phyloP scores from a whole-genome alignment of 2,888 invertebrate genomes.

The Rhogogaster chlorosoma region DNA sequence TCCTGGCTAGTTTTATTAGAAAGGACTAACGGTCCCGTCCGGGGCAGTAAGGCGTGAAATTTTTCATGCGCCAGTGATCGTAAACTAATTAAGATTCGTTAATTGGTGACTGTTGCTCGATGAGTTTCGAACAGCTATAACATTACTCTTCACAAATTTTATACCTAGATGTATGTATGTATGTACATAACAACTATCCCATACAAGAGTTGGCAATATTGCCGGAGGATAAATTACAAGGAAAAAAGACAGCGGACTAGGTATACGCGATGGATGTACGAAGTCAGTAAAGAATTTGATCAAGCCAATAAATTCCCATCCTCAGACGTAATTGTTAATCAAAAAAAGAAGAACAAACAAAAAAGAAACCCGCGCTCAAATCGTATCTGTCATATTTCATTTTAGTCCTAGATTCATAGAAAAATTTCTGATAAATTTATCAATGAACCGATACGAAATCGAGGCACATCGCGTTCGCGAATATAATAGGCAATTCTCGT shows the following conservation, averaged over 20 bases:
- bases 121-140: neutral
- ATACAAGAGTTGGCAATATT: conserved; percentile 1
- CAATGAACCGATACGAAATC: neutral
- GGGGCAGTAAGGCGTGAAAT: conserved; percentile 36
- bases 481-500: conserved; percentile 76
- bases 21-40: neutral
- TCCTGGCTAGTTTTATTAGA: neutral
- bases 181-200: neutral
- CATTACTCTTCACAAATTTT: neutral
- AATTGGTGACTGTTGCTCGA: conserved; percentile 39
- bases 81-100: conserved; percentile 44
- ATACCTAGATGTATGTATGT: neutral
- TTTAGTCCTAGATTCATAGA: neutral
- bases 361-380: neutral
- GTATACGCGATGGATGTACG: neutral
- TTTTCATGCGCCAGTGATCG: conserved; percentile 24
- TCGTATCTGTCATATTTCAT: neutral
- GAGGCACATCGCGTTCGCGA: conserved; percentile 67
- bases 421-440: neutral
- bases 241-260: neutral
- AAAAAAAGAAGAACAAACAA: neutral
- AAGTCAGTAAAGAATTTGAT: conserved; percentile 5
- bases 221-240: neutral
- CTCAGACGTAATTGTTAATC: neutral
- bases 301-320: conserved; percentile 4